phyloP scores from a whole-genome alignment of 2,888 invertebrate genomes.

The Andrena dorsata region DNA sequence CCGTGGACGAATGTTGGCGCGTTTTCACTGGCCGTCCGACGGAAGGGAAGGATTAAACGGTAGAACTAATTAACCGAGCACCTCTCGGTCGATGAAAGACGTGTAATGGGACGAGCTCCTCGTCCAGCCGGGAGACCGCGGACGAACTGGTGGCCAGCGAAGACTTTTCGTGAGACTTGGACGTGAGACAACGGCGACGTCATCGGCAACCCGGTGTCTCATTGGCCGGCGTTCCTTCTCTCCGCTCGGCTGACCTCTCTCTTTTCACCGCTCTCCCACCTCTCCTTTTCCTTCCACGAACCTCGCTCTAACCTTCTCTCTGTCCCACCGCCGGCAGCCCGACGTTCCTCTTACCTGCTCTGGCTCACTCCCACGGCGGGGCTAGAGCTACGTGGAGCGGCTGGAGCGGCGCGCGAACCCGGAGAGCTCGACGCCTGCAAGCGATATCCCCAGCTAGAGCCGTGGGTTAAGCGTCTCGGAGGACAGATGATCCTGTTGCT shows the following conservation, averaged over 20 bases:
- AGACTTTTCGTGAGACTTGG: conserved; percentile 80
- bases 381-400: conserved; percentile 27
- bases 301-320: conserved; percentile 56
- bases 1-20: conserved; percentile 73
- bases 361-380: conserved; percentile 31
- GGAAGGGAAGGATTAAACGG: conserved; percentile 51
- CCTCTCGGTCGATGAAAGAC: conserved; percentile 34
- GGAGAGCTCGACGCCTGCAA: conserved; percentile 68
- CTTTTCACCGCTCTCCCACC: conserved; percentile 64
- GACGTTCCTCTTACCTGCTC: conserved; percentile 27
- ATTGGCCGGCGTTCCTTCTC: conserved; percentile 78
- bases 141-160: conserved; percentile 82
- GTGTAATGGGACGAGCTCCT: conserved; percentile 64
- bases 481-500: conserved; percentile 55
- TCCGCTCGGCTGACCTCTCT: conserved; percentile 65
- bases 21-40: conserved; percentile 71
- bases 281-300: conserved; percentile 69
- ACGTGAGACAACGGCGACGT: conserved; percentile 80
- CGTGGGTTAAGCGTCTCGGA: conserved; percentile 39
- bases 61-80: conserved; percentile 60
- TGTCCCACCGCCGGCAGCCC: conserved; percentile 3
- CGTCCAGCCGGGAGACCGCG: conserved; percentile 83
- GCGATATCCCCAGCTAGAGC: conserved; percentile 53
- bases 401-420: conserved; percentile 53
- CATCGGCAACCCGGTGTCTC: conserved; percentile 77